A percentile compares a stretch with the other conserved stretches of the same genome.
Evolutionary conservation across 2,113 vertebrate species (phyloP).

Genomic region (Megaptera novaeangliae): DNA sequence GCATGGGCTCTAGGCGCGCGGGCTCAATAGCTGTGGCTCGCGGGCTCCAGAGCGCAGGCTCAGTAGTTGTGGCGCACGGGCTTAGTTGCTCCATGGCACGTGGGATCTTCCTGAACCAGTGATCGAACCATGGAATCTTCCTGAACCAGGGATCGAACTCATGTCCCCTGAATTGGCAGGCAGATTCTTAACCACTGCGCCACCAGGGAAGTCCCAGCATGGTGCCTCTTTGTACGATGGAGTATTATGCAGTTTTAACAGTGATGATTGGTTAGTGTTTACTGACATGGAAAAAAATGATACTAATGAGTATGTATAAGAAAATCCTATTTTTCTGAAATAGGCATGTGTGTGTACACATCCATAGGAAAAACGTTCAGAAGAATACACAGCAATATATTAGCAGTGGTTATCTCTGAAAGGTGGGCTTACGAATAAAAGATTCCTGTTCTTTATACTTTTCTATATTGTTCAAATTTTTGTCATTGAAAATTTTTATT

Average conservation of each 20-base stretch:
- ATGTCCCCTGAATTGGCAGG: too few species aligned
- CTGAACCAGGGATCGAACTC: too few species aligned
- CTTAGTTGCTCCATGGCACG: too few species aligned
- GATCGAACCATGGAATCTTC: too few species aligned
- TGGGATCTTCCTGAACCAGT: too few species aligned
- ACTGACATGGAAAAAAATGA: not conserved
- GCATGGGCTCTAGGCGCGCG: too few species aligned
- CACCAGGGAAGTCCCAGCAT: not conserved
- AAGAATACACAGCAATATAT: not conserved
- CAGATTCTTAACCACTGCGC: too few species aligned
- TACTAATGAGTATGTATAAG: not conserved
- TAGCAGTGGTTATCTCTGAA: not conserved
- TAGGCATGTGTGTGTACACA: not conserved
- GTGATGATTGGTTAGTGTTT: not conserved
- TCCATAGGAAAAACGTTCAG: not conserved
- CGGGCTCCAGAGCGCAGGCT: too few species aligned
- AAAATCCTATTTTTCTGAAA: constrained; percentile 47
- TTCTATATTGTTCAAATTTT: not conserved
- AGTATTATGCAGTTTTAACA: not conserved
- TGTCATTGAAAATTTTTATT: not conserved
- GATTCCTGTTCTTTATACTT: not conserved
- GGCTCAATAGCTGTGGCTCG: too few species aligned
- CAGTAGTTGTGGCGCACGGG: too few species aligned
- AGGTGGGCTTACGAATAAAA: not conserved
- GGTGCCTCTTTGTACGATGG: not conserved